Percentiles rank a stretch among this genome's conserved stretches.
Conservation (phyloP, 2,113 vertebrate genomes). For the Centrocercus urophasianus region DNA sequence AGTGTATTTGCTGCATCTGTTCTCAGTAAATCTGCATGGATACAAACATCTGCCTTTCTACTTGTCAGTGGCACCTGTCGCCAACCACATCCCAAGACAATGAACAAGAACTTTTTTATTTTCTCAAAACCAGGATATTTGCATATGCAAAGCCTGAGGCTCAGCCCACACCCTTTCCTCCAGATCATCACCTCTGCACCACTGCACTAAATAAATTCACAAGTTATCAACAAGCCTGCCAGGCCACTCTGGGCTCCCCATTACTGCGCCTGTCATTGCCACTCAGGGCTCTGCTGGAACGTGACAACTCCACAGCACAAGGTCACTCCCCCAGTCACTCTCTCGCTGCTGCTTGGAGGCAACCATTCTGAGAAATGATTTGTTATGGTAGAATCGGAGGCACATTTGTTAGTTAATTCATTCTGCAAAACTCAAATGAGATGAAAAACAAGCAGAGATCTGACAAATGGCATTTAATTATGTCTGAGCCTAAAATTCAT, state of each 20-base stretch:
- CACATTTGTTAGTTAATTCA: slow-evolving; percentile 66
- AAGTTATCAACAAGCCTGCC: slow-evolving; percentile 49
- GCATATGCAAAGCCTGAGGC: slow-evolving; percentile 66
- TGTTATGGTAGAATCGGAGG: slow-evolving; percentile 58
- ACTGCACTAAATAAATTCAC: slow-evolving; percentile 75
- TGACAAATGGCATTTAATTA: slow-evolving; percentile 63
- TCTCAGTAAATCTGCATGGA: slow-evolving; percentile 68
- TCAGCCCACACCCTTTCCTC: slow-evolving; percentile 64
- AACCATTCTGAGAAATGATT: slow-evolving; percentile 54
- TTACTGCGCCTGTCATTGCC: slow-evolving; percentile 59
- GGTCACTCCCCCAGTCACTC: slow-evolving; percentile 59
- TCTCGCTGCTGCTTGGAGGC: slow-evolving; percentile 26
- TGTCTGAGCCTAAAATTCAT: slow-evolving; percentile 58
- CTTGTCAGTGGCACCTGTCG: slow-evolving; percentile 62
- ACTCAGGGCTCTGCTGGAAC: slow-evolving; percentile 53
- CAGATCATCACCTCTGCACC: slow-evolving; percentile 66
- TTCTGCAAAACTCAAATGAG: slow-evolving; percentile 57
- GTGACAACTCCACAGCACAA: slow-evolving; percentile 48
- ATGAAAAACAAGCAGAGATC: slow-evolving; percentile 60
- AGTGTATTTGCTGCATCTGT: slow-evolving; percentile 51
- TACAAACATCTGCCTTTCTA: slow-evolving; percentile 71
- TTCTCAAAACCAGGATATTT: slow-evolving; percentile 48
- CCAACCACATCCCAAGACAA: slow-evolving; percentile 68
- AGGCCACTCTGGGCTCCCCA: slow-evolving; percentile 52
- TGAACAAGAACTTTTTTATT: slow-evolving; percentile 47